These are phyloP conservation scores for Bostrychus sinensis DNA, from an alignment of 2,113 vertebrate genomes.

Conservation along the genomic window DNA sequence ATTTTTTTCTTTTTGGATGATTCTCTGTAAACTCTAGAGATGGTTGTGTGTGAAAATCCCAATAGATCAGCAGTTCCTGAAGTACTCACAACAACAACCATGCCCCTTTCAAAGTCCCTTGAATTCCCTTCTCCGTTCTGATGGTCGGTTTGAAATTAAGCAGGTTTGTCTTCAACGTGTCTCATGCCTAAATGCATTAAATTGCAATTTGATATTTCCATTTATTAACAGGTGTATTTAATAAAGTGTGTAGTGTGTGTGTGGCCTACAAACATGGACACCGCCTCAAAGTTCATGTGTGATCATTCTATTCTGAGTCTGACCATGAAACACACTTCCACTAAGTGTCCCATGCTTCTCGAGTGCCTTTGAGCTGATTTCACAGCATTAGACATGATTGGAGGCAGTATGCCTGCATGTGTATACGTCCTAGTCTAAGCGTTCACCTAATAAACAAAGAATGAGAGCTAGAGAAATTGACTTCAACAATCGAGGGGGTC, in stretches of 20 bases:
- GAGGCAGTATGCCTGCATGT: slow-evolving; percentile 11
- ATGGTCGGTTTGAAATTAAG: background rate
- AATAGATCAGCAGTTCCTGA: too few relatives aligned
- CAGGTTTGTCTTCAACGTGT: background rate
- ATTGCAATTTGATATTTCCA: background rate
- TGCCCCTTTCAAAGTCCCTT: background rate
- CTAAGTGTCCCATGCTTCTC: slow-evolving; percentile 31
- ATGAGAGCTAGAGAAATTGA: slow-evolving; percentile 74
- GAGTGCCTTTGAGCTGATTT: slow-evolving; percentile 39
- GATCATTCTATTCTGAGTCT: slow-evolving; percentile 9
- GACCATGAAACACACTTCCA: slow-evolving; percentile 30
- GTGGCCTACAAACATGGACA: slow-evolving; percentile 19
- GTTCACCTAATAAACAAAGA: slow-evolving; percentile 54
- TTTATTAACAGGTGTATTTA: background rate
- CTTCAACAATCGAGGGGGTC: slow-evolving; percentile 79
- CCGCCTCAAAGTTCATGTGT: slow-evolving; percentile 16
- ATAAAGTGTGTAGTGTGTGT: background rate
- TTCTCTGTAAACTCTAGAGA: too few relatives aligned
- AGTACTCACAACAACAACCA: background rate
- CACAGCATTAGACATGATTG: slow-evolving; percentile 30
- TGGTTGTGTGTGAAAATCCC: too few relatives aligned
- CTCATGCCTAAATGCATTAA: too few relatives aligned
- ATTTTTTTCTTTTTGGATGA: too few relatives aligned
- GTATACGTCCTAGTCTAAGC: slow-evolving; percentile 26
- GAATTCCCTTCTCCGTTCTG: background rate